Evolutionary conservation across 2,113 vertebrate genomes (phyloP), one percentile per base, ranked within the genome.

Genomic region (Burhinus bistriatus): DNA sequence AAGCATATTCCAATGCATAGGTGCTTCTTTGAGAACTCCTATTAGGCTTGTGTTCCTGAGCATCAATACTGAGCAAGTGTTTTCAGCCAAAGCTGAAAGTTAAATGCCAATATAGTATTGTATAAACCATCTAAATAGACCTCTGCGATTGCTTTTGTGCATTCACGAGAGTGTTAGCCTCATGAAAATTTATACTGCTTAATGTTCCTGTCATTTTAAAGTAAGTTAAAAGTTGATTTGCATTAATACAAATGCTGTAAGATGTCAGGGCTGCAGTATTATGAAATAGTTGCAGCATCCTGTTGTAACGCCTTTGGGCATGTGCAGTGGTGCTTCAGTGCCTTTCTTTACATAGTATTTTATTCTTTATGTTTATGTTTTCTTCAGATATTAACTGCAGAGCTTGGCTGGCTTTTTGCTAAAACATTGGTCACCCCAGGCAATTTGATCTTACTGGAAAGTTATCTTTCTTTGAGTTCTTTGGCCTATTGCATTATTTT

Each of bases 161-260:
- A 19, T 93, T 95, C 83, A 29, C 47, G 30, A 29, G 73, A 73
- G 52, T 4, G n/a, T 87, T 85, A 78, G 66, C 82, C 78, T 93
- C 83, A 72, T 87, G 65, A 89, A 96, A 96, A 95, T 96, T 89
- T 90, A 89, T 83, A 36, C 47, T 93, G 65, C 49, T 96, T 89
- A 58, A 65, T 26, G 23, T 69, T 89, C 36, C 81, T 96, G 71
- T 95, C 89, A 87, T 95, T 90, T 45, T 62, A 66, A 95, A n/a
- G n/a, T 86, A 66, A 95, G 58, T 87, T 96, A 96, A 87, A 93
- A 97, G 91, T 87, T 91, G 52, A 96, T 97, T 96, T 96, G 91
- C 87, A 54, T 94, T 93, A 83, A 91, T 79, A 87, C 69, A 90
- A 94, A 94, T 75, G 38, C 71, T 51, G 0, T 27, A 54, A 89